phyloP scores from a whole-genome alignment of 2,888 invertebrate species.

The Chaetogeoica ovagalla region DNA sequence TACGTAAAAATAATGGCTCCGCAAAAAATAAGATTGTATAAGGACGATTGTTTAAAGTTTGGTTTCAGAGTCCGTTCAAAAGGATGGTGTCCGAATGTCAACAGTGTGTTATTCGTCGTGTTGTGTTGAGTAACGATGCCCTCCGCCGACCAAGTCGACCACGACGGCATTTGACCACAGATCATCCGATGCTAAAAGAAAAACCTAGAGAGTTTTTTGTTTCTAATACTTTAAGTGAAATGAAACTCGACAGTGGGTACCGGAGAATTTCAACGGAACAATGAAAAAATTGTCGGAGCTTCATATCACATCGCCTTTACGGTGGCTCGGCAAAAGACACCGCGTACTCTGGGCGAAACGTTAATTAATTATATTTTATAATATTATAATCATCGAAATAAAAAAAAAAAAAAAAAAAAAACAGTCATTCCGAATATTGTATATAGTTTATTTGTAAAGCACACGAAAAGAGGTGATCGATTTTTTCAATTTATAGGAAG shows the following conservation, averaged over 20 bases:
- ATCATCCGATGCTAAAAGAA: conserved; percentile 55
- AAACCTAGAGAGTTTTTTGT: conserved; percentile 55
- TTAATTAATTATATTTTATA: conserved; percentile 8
- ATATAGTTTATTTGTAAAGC: too few species aligned
- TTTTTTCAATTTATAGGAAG: too few species aligned
- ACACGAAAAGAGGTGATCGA: too few species aligned
- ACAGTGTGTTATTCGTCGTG: conserved; percentile 54
- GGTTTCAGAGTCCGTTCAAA: conserved; percentile 39
- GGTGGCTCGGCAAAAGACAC: conserved; percentile 37
- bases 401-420: too few species aligned
- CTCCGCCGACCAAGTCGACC: conserved; percentile 55
- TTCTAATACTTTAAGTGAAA: conserved; percentile 55
- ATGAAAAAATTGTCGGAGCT: conserved; percentile 24
- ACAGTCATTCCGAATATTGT: too few species aligned
- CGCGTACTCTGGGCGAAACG: background rate
- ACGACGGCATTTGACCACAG: conserved; percentile 55
- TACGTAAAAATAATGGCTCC: conserved; percentile 26
- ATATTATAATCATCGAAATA: too few species aligned
- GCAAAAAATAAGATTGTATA: conserved; percentile 23
- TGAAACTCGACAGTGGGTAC: conserved; percentile 45
- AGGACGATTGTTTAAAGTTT: conserved; percentile 35
- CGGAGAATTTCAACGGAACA: conserved; percentile 19
- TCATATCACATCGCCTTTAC: conserved; percentile 26
- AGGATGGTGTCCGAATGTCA: conserved; percentile 22
- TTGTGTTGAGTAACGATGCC: conserved; percentile 56